Evolutionary conservation across 2,113 vertebrate genomes (phyloP).

Genomic region (Bothrops jararaca): DNA sequence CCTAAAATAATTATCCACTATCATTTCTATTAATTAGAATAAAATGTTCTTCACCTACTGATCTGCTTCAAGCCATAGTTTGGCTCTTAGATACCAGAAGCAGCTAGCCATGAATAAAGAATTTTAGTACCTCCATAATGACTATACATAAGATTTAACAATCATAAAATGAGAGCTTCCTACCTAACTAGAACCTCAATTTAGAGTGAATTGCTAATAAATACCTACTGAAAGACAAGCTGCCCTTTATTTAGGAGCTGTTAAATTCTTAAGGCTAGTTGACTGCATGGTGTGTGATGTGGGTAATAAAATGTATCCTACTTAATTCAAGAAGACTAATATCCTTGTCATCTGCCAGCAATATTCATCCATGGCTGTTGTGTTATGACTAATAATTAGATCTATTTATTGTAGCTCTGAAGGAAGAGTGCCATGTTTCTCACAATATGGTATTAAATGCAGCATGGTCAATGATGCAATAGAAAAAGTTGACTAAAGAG

Average conservation of each 20-base stretch:
- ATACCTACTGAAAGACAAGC: background rate
- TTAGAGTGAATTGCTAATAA: background rate
- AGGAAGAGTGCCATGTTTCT: background rate
- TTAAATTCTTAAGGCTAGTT: background rate
- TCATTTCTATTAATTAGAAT: background rate
- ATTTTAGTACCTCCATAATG: background rate
- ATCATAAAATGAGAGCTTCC: background rate
- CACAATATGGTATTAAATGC: background rate
- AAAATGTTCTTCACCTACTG: background rate
- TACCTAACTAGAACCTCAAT: background rate
- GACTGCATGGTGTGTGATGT: background rate
- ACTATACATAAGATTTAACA: background rate
- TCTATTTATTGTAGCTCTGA: background rate
- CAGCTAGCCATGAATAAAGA: background rate
- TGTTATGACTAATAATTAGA: background rate
- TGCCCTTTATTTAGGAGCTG: background rate
- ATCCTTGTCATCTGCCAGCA: slow-evolving; percentile 12
- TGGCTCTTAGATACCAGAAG: background rate
- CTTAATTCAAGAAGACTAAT: slow-evolving; percentile 10
- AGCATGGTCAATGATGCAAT: background rate
- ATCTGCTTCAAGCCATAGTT: background rate
- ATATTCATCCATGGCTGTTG: background rate
- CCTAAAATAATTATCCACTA: background rate
- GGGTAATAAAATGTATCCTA: background rate
- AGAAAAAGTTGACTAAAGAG: background rate